Evolutionary conservation across 2,888 invertebrate genomes (phyloP).

Genomic region (Carabus problematicus): DNA sequence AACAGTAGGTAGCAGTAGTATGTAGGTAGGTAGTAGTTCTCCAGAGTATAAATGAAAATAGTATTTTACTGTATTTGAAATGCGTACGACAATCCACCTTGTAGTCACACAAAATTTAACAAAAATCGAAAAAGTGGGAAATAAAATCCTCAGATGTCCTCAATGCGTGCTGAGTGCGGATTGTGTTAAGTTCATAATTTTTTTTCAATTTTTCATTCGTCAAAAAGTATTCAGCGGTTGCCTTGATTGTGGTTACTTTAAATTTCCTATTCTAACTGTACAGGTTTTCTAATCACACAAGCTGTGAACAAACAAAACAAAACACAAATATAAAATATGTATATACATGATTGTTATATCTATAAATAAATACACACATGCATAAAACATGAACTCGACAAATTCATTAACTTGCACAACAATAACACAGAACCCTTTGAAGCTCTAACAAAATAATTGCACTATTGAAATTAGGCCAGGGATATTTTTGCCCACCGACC

Average conservation of each 20-base stretch:
- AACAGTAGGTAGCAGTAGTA: slow-evolving; percentile 42
- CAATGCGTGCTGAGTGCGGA: slow-evolving; percentile 87
- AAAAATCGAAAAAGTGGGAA: slow-evolving; percentile 60
- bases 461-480: too few species aligned
- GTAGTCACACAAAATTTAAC: slow-evolving; percentile 59
- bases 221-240: slow-evolving; percentile 56
- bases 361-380: background rate
- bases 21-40: too few species aligned
- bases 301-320: slow-evolving; percentile 61
- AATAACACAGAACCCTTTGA: too few species aligned
- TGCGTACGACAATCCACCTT: slow-evolving; percentile 54
- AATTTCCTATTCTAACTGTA: slow-evolving; percentile 64
- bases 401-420: too few species aligned
- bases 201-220: slow-evolving; percentile 35
- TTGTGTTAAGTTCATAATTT: slow-evolving; percentile 60
- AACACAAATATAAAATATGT: background rate
- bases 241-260: slow-evolving; percentile 61
- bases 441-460: too few species aligned
- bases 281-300: slow-evolving; percentile 68
- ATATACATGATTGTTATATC: background rate
- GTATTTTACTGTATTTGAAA: slow-evolving; percentile 47
- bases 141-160: slow-evolving; percentile 86
- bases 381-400: background rate
- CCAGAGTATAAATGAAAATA: slow-evolving; percentile 49
- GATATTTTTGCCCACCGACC: too few species aligned